Evolutionary conservation across 2,797 vertebrate species (phyloP).

Genomic region (Onychomys leucogaster): DNA sequence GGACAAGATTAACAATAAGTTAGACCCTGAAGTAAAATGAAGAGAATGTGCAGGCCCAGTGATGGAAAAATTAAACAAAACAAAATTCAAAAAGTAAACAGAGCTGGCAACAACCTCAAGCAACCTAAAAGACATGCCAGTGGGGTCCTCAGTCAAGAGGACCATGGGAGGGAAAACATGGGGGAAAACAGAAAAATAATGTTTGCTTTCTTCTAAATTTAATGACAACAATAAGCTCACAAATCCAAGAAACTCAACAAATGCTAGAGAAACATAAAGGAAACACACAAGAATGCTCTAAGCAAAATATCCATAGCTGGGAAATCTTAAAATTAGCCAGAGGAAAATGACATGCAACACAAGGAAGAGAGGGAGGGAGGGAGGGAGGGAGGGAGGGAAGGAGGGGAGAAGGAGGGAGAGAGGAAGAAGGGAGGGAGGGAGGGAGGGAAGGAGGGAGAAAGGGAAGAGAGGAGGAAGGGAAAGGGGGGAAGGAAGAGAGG

Average conservation of each 20-base stretch:
- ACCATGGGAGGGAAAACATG: neutral
- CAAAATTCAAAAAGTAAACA: neutral
- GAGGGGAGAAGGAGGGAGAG: fast-evolving
- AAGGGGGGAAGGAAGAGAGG: fast-evolving
- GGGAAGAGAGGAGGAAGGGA: fast-evolving
- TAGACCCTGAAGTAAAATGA: neutral
- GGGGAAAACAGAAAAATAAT: neutral
- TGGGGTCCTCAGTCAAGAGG: neutral
- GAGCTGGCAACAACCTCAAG: neutral
- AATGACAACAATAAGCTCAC: neutral
- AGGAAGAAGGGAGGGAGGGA: neutral
- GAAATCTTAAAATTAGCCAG: neutral
- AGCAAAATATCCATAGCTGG: neutral
- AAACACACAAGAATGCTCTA: neutral
- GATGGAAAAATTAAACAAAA: neutral
- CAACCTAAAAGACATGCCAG: neutral
- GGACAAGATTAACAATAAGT: neutral
- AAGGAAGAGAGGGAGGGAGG: neutral
- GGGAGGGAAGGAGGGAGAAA: fast-evolving
- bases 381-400: fast-evolving
- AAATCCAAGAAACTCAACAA: neutral
- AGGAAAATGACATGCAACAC: neutral
- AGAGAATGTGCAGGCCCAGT: neutral
- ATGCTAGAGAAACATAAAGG: neutral
- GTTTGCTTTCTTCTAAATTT: neutral